Conservation (phyloP, 2,113 vertebrate species). For the Syrmaticus mikado region DNA sequence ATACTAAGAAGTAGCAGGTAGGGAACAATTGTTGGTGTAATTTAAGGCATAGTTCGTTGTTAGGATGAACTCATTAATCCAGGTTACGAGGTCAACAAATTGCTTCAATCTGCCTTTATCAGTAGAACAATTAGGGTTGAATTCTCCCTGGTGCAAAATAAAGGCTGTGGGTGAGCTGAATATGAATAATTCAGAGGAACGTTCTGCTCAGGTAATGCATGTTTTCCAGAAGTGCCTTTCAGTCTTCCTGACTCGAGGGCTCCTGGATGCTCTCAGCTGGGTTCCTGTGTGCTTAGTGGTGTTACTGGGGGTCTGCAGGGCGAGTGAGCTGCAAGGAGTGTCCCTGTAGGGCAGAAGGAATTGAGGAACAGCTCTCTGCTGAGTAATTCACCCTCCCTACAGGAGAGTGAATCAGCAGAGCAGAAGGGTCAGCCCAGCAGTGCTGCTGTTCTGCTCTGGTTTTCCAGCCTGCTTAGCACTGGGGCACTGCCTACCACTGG, state of each 20-base stretch:
- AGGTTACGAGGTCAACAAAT: neutral
- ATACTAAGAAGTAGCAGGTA: neutral
- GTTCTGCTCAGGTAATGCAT: neutral
- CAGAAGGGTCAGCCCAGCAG: neutral
- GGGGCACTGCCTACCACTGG: neutral
- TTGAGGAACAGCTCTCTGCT: neutral
- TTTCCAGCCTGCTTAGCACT: neutral
- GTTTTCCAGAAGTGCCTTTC: neutral
- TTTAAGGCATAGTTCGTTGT: neutral
- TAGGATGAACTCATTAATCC: neutral
- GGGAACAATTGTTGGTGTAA: neutral
- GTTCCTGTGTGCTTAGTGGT: fast-evolving
- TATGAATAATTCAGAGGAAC: slow-evolving; percentile 8
- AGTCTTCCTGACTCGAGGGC: neutral
- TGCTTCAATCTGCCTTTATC: slow-evolving; percentile 33
- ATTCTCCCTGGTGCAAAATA: neutral
- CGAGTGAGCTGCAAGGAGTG: neutral
- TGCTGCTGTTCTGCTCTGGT: neutral
- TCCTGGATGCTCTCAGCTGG: neutral
- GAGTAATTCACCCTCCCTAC: neutral
- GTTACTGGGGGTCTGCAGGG: neutral
- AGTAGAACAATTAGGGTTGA: slow-evolving; percentile 34
- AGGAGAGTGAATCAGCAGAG: neutral
- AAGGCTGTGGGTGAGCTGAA: neutral
- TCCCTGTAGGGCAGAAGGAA: neutral